Conservation (phyloP, 2,888 invertebrate species). For the Trissonchulus latispiculum region DNA sequence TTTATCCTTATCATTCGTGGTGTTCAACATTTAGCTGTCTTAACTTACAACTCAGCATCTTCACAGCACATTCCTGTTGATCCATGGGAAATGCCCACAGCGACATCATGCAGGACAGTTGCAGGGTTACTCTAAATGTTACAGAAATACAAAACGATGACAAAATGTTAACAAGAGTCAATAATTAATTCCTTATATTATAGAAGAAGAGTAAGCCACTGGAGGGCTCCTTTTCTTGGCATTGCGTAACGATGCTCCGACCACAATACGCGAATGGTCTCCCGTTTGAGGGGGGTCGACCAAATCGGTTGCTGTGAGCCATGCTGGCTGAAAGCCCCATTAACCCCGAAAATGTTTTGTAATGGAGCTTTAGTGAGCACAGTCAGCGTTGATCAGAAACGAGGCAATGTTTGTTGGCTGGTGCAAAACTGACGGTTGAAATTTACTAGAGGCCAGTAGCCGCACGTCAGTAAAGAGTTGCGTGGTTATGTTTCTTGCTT, state of each 20-base stretch:
- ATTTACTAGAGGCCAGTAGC: slow-evolving; percentile 16
- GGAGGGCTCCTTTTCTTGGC: too few species aligned
- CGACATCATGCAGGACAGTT: slow-evolving; percentile 33
- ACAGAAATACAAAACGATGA: slow-evolving; percentile 23
- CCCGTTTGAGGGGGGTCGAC: too few species aligned
- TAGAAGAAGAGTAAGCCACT: too few species aligned
- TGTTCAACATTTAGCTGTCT: slow-evolving; percentile 40
- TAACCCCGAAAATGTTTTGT: slow-evolving; percentile 32
- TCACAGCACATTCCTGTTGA: slow-evolving; percentile 31
- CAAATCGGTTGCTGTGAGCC: slow-evolving; percentile 31
- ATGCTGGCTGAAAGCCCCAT: slow-evolving; percentile 33
- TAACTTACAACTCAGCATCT: slow-evolving; percentile 35
- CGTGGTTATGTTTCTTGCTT: too few species aligned
- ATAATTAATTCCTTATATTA: too few species aligned
- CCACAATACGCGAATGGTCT: too few species aligned
- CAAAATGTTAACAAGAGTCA: too few species aligned
- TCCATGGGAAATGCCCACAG: slow-evolving; percentile 35
- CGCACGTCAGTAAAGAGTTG: too few species aligned
- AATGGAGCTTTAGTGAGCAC: too few species aligned
- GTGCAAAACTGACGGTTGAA: slow-evolving; percentile 32
- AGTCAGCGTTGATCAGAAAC: too few species aligned
- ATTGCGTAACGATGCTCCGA: too few species aligned
- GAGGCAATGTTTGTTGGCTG: too few species aligned
- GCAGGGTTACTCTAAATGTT: slow-evolving; percentile 29
- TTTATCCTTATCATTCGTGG: slow-evolving; percentile 35